A percentile compares a stretch with the other conserved stretches of the same genome.
Evolutionary conservation across 2,888 invertebrate species (phyloP).

Genomic region (Allacma fusca): DNA sequence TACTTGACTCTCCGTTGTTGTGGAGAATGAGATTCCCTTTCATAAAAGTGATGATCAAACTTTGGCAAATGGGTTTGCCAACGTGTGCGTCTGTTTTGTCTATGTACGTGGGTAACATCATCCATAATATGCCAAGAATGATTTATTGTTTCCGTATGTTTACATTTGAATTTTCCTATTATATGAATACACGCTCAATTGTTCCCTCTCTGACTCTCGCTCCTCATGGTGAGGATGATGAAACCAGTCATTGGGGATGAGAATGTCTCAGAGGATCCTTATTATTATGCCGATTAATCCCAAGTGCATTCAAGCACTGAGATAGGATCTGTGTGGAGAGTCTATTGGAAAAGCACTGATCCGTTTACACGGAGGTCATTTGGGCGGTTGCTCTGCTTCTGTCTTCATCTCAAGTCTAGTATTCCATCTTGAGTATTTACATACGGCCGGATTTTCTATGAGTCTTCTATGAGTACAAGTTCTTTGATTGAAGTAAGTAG

Average conservation of each 20-base stretch:
- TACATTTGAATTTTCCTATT: not conserved
- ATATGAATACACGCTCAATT: not conserved
- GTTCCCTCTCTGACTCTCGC: not conserved
- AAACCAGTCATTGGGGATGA: not conserved
- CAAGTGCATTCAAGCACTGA: constrained; percentile 12
- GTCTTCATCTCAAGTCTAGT: too few relatives aligned
- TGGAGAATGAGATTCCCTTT: not conserved
- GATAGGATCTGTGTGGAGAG: not conserved
- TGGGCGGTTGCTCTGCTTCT: constrained; percentile 31
- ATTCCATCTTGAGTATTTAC: too few relatives aligned
- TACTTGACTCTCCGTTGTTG: not conserved
- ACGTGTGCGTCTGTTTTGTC: not conserved
- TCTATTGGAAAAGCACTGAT: constrained; percentile 25
- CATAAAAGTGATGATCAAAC: not conserved
- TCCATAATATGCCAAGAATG: constrained; percentile 16
- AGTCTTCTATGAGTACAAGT: too few relatives aligned
- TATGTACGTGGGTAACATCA: constrained; percentile 8
- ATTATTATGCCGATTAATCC: not conserved
- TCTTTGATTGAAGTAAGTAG: too few relatives aligned
- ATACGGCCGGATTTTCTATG: too few relatives aligned
- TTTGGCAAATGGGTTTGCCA: constrained; percentile 12
- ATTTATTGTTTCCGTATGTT: constrained; percentile 24
- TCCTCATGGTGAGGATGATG: not conserved
- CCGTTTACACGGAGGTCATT: constrained; percentile 26
- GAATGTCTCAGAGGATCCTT: not conserved